Conservation (phyloP, 2,797 vertebrate species). For the Heteromormyrus szaboi region DNA sequence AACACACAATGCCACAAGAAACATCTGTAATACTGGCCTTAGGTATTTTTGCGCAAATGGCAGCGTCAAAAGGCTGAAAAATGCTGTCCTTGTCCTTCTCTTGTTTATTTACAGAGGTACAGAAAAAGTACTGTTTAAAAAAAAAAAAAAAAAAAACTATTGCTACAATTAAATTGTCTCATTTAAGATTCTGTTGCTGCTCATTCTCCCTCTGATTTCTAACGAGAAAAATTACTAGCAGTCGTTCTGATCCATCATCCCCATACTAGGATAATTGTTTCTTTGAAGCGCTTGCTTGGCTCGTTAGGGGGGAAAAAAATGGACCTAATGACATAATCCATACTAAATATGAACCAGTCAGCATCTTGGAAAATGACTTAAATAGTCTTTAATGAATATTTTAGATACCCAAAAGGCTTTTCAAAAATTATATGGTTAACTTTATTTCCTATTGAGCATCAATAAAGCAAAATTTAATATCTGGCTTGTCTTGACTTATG, state of each 20-base stretch:
- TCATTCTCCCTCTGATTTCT: slow-evolving; percentile 2
- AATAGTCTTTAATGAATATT: not conserved
- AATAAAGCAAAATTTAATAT: not conserved
- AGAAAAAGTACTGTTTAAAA: not conserved
- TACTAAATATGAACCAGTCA: not conserved
- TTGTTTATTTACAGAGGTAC: not conserved
- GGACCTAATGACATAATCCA: not conserved
- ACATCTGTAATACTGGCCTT: not conserved
- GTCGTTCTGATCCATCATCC: not conserved
- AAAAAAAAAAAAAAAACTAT: not conserved
- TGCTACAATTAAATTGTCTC: not conserved
- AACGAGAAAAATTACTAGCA: not conserved
- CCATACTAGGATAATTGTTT: slow-evolving; percentile 14
- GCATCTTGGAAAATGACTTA: slow-evolving; percentile 9
- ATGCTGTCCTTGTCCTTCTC: not conserved
- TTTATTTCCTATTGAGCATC: not conserved
- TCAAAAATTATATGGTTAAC: not conserved
- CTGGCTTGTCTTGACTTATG: not conserved
- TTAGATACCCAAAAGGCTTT: not conserved
- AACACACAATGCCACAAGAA: not conserved
- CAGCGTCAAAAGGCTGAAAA: not conserved
- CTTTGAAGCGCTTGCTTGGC: slow-evolving; percentile 14
- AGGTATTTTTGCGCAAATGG: not conserved
- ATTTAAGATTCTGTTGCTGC: not conserved
- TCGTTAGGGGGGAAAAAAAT: slow-evolving; percentile 7